Evolutionary conservation across 2,797 vertebrate species (phyloP).

Genomic region (Girardinus metallicus): DNA sequence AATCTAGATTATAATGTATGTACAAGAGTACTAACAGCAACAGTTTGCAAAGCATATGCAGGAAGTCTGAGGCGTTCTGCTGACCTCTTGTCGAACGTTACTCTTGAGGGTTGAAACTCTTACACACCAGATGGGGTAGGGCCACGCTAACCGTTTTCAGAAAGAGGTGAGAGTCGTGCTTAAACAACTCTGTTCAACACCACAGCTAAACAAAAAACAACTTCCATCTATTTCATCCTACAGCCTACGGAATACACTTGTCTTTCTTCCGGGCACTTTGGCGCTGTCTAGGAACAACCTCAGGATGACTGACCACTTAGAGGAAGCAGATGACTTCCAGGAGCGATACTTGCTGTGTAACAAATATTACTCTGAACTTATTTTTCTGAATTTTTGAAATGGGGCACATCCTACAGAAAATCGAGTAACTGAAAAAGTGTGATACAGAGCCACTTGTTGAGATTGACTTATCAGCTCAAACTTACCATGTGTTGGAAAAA

Average conservation of each 20-base stretch:
- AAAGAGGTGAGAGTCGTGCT: conserved; percentile 49
- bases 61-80: conserved; percentile 52
- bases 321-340: conserved; percentile 7
- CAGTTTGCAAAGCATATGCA: conserved; percentile 76
- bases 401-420: neutral
- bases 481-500: neutral
- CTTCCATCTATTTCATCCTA: conserved; percentile 55
- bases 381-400: neutral
- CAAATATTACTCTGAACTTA: conserved; percentile 9
- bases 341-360: conserved; percentile 39
- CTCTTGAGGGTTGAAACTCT: conserved; percentile 63
- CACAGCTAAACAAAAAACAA: conserved; percentile 23
- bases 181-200: conserved; percentile 45
- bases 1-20: conserved; percentile 80
- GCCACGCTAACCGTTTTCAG: conserved; percentile 41
- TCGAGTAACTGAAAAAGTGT: neutral
- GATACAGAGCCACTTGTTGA: too few relatives aligned
- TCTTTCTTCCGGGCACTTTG: conserved; percentile 30
- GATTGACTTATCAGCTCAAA: neutral
- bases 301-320: conserved; percentile 6
- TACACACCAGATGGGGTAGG: conserved; percentile 56
- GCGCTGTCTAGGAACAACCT: conserved; percentile 35
- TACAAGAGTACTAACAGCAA: conserved; percentile 65
- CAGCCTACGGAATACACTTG: conserved; percentile 27
- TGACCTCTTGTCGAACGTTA: conserved; percentile 66